These are phyloP conservation scores for Echeneis naucrates DNA, from an alignment of 2,797 vertebrate species.

Conservation along the genomic window DNA sequence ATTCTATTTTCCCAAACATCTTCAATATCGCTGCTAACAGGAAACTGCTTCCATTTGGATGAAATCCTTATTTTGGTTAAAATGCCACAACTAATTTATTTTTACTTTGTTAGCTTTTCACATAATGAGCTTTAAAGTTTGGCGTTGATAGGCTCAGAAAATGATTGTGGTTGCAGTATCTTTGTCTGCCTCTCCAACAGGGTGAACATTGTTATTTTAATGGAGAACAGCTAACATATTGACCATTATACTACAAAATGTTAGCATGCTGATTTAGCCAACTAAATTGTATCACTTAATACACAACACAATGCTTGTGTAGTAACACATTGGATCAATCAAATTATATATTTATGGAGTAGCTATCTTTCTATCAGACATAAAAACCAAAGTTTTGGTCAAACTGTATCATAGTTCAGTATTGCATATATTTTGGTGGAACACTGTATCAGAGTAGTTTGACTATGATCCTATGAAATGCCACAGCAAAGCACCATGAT, in stretches of 20 bases:
- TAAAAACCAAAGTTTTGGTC: background rate
- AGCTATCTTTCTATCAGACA: no score
- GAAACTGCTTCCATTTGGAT: background rate
- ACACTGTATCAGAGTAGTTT: background rate
- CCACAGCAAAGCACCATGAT: no score
- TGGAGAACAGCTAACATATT: background rate
- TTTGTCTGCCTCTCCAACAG: conserved; percentile 4
- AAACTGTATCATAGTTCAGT: background rate
- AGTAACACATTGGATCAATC: no score
- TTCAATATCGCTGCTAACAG: background rate
- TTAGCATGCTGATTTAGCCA: background rate
- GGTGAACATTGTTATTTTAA: background rate
- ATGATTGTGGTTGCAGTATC: background rate
- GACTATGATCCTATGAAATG: background rate
- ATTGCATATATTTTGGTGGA: background rate
- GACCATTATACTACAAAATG: background rate
- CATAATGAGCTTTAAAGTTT: background rate
- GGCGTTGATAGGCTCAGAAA: no score
- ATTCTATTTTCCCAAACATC: background rate
- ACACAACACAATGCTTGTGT: background rate
- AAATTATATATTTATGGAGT: no score
- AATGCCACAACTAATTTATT: background rate
- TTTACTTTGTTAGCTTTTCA: background rate
- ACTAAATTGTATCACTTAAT: background rate
- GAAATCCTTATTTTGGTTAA: background rate